Percentiles rank a stretch among this genome's conserved stretches.
Conservation (phyloP, 2,888 invertebrate species). For the Hydropsyche betteni region DNA sequence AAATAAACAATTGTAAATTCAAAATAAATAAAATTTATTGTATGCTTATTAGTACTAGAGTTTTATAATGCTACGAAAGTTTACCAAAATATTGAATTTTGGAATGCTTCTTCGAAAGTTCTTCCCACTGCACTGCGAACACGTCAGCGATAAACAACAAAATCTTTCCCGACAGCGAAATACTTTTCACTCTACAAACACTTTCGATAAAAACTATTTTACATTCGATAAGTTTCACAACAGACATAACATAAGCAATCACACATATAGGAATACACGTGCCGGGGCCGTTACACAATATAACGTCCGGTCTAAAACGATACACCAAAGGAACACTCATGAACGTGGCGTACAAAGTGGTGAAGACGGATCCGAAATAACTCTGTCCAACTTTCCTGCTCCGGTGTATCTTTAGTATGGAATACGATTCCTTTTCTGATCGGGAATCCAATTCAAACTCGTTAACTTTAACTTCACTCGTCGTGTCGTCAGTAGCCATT, state of each 20-base stretch:
- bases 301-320: conserved; percentile 77
- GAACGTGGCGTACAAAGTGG: conserved; percentile 78
- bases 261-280: conserved; percentile 93
- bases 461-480: conserved; percentile 76
- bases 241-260: conserved; percentile 77
- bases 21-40: too few relatives aligned
- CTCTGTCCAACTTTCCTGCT: conserved; percentile 90
- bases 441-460: conserved; percentile 59
- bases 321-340: conserved; percentile 75
- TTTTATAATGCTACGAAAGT: conserved; percentile 63
- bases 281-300: conserved; percentile 95
- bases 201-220: conserved; percentile 94
- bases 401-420: conserved; percentile 75
- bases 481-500: conserved; percentile 78
- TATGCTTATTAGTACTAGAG: not conserved
- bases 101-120: conserved; percentile 72
- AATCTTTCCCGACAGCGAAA: conserved; percentile 91
- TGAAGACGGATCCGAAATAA: conserved; percentile 79
- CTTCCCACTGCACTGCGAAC: conserved; percentile 93
- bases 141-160: conserved; percentile 84
- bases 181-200: conserved; percentile 87
- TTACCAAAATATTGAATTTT: conserved; percentile 81
- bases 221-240: conserved; percentile 72
- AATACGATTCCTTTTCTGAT: conserved; percentile 56
- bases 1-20: too few relatives aligned